Evolutionary conservation across 1,140 invertebrate species (phyloP).

Genomic region (Phenacoccus solenopsis): DNA sequence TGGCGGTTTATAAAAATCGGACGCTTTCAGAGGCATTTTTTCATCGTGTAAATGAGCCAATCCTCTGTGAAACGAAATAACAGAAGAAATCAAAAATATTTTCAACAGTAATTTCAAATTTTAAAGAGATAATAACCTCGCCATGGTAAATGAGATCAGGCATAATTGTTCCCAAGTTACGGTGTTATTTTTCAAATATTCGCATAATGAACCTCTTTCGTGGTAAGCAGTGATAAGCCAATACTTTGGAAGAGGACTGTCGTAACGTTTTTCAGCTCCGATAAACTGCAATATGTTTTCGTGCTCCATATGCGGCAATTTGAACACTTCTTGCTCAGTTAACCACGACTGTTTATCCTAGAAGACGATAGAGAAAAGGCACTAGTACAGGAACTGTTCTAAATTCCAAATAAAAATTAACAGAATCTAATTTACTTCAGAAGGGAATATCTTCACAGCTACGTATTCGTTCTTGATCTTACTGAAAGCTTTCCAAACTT

Average conservation of each 20-base stretch:
- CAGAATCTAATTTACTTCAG: conserved; percentile 23
- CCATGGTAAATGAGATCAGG: conserved; percentile 79
- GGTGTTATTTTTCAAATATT: conserved; percentile 84
- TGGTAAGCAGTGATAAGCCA: conserved; percentile 96
- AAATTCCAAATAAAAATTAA: background rate
- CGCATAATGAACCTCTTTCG: conserved; percentile 82
- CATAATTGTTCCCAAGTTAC: conserved; percentile 76
- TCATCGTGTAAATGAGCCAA: conserved; percentile 90
- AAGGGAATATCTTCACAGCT: conserved; percentile 62
- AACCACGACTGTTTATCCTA: conserved; percentile 56
- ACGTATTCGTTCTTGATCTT: conserved; percentile 49
- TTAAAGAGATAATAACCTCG: conserved; percentile 35
- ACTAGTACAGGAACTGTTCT: background rate
- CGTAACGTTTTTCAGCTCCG: conserved; percentile 70
- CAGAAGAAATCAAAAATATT: background rate
- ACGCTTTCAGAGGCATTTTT: conserved; percentile 50
- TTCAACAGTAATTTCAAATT: background rate
- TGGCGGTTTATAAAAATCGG: conserved; percentile 70
- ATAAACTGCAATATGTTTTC: conserved; percentile 82
- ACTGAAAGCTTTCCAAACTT: conserved; percentile 79
- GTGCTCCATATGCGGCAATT: conserved; percentile 81
- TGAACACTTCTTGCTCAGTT: conserved; percentile 85
- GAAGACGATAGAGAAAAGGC: background rate
- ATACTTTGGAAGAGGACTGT: conserved; percentile 56
- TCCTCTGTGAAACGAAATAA: conserved; percentile 39